Base-by-base conservation (phyloP, 2,797 vertebrate genomes). In the Phoebastria nigripes region DNA sequence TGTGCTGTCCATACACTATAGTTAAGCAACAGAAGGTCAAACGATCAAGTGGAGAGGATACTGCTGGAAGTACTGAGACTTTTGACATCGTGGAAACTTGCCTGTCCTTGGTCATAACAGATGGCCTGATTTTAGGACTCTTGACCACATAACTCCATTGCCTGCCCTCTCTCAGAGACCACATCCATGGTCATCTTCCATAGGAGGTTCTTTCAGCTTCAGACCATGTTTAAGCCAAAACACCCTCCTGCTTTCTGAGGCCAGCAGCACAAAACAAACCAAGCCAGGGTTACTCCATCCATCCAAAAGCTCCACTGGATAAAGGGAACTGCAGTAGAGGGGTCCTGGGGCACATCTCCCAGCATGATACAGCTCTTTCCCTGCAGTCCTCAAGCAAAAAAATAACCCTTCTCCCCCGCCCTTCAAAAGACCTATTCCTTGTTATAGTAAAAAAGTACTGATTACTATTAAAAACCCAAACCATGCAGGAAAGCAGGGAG, bases 381-480 rank as follows among this genome's bases (percentile, higher is more conserved):
- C 56, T 84, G 71, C 66, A 91, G 66, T 79, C 77, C 28, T 76
- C 39, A 37, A 54, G 29, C 15, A 35, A 78, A 93, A 65, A 79
- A 58, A 73, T 6, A 70, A 31, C 56, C 46, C 35, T 78, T 63
- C 52, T 25, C 42, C 44, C 49, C 15, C 3, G 1, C 13, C 66
- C 29, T 87, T 94, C 35, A 62, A 89, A 94, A 82, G 46, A 58
- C 59, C 24, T 70, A 66, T 82, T 89, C 90, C 79, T 51, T 78
- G 62, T 59, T 77, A 89, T 52, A 77, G 71, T 49, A 47, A 95
- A 83, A 95, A 94, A 71, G 35, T 35, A 83, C 51, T 87, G 92
- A 96, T 92, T 93, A n/a, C 94, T 93, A 71, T 91, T 91, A 90
- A 94, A 92, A 95, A 62, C 91, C 51, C 33, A 92, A 96, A 81